Evolutionary conservation across 2,888 invertebrate genomes (phyloP).

Genomic region (Trichopoda pennipes): DNA sequence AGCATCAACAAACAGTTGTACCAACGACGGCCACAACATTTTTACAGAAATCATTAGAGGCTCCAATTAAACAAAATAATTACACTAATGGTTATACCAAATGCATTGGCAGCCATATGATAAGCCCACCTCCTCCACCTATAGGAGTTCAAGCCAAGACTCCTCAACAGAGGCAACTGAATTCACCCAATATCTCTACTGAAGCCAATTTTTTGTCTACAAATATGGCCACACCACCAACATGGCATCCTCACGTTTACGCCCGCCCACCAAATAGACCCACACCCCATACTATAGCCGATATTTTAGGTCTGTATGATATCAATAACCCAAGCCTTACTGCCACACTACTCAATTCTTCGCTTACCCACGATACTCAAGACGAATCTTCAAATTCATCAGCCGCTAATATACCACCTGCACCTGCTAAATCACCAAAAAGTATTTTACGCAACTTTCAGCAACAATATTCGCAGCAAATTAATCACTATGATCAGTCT

Average conservation of each 20-base stretch:
- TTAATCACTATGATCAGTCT: slow-evolving; percentile 68
- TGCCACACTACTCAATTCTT: slow-evolving; percentile 18
- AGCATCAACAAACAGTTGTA: slow-evolving; percentile 59
- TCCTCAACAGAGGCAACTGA: slow-evolving; percentile 56
- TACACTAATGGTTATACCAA: slow-evolving; percentile 62
- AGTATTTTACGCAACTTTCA: slow-evolving; percentile 78
- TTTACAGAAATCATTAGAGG: slow-evolving; percentile 76
- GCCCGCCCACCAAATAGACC: slow-evolving; percentile 90
- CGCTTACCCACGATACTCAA: slow-evolving; percentile 52
- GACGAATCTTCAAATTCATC: slow-evolving; percentile 70
- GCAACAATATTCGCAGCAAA: slow-evolving; percentile 76
- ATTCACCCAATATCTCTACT: slow-evolving; percentile 35
- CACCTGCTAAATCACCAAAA: slow-evolving; percentile 78
- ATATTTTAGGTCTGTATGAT: slow-evolving; percentile 87
- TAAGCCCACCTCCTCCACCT: slow-evolving; percentile 61
- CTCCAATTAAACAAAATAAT: slow-evolving; percentile 66
- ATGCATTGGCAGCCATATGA: slow-evolving; percentile 28
- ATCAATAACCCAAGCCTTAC: slow-evolving; percentile 15
- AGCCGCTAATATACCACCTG: slow-evolving; percentile 64
- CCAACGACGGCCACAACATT: slow-evolving; percentile 71
- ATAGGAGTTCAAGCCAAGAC: slow-evolving; percentile 66
- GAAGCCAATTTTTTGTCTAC: slow-evolving; percentile 52
- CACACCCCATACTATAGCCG: slow-evolving; percentile 93
- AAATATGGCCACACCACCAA: slow-evolving; percentile 70
- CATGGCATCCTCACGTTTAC: slow-evolving; percentile 96